Evolutionary conservation across 1,140 invertebrate species (phyloP), one percentile per base, ranked within the genome.

Genomic region (Apis mellifera): DNA sequence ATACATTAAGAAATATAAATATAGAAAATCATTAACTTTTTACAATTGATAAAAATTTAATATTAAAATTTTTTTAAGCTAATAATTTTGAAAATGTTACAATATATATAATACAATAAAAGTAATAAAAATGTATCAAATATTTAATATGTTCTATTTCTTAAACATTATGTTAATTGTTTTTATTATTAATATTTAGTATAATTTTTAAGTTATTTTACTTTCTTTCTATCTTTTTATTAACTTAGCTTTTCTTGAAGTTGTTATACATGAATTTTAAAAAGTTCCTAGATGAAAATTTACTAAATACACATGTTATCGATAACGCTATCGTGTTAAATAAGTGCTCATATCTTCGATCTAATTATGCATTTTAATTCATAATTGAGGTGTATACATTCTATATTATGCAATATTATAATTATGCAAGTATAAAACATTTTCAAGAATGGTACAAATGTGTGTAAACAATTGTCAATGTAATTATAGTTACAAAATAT

Each of bases 381-480:
- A 57, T 68, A 59, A 75, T 66, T 81, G n/a, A 76, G 32, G 9
- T 68, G 74, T 54, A n/a, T 23, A 9, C 19, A 64, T 66, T 50
- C 52, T 66, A 32, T 42, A 32, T 1, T 21, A 48, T 59, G 52
- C 32, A 5, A 42, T 42, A 42, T 0, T n/a, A 11, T n/a, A 62
- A 81, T 75, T 68, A 23, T 13, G 55, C 48, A 71, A 78, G 23
- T 81, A 62, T 73, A 9, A 76, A 75, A 17, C n/a, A 19, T 66
- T 73, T 2, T 12, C 9, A 54, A 55, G 19, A 57, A 74, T 75
- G 60, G 5, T 32, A 9, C 15, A 23, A 52, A 42, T 66, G 32
- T 75, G 19, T 42, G 54, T 50, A 52, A 48, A 23, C 9, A 15
- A 1, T 65, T 65, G 26, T 3, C n/a, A 50, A 26, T 23, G 13